Evolutionary conservation across 2,797 vertebrate genomes (phyloP).

Genomic region (Distichodus sexfasciatus): DNA sequence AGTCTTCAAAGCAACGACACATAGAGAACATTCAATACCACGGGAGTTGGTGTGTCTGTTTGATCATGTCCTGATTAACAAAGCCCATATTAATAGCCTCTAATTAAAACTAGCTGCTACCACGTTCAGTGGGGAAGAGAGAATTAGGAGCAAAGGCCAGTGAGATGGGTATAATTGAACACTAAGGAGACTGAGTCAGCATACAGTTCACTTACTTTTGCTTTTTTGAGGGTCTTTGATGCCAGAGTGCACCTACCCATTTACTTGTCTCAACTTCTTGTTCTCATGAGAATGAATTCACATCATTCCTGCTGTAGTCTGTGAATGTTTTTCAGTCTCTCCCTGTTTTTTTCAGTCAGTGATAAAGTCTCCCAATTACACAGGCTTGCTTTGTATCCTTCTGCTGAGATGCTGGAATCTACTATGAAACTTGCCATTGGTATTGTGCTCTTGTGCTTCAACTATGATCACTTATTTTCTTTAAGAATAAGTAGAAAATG

Average conservation of each 20-base stretch:
- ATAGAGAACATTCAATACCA: slow-evolving; percentile 15
- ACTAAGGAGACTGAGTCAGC: not conserved
- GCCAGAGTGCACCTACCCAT: not conserved
- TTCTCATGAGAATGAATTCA: not conserved
- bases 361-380: not conserved
- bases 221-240: not conserved
- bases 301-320: not conserved
- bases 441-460: not conserved
- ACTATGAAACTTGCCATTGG: too few species aligned
- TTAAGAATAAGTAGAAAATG: not conserved
- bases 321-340: too few species aligned
- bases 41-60: slow-evolving; percentile 30
- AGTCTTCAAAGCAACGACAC: slow-evolving; percentile 35
- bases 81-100: slow-evolving; percentile 6
- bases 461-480: not conserved
- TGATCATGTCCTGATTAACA: slow-evolving; percentile 39
- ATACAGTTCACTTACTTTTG: not conserved
- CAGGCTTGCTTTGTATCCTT: not conserved
- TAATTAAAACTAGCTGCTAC: slow-evolving; percentile 38
- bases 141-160: not conserved
- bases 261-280: not conserved
- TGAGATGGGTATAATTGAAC: slow-evolving; percentile 12
- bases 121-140: too few species aligned
- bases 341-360: too few species aligned
- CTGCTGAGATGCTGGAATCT: too few species aligned